Evolutionary conservation across 2,888 invertebrate species (phyloP).

Genomic region (Pristionchus mayeri): DNA sequence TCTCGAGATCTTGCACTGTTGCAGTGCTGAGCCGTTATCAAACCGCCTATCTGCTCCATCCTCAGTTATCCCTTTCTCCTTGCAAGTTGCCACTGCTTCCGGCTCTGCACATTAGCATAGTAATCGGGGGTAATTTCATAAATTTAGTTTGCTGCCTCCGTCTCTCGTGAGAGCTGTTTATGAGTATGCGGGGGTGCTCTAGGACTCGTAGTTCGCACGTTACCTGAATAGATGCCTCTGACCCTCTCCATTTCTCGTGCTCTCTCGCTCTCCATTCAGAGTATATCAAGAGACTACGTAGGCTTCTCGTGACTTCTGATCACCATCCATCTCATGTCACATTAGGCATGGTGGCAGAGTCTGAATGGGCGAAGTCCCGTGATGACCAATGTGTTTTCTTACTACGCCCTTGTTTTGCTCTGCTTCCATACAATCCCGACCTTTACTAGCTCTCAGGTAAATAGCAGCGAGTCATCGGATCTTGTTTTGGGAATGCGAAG

Average conservation of each 20-base stretch:
- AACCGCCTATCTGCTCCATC: not conserved
- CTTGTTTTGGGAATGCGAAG: too few species aligned
- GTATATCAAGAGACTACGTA: too few species aligned
- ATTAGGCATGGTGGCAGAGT: too few species aligned
- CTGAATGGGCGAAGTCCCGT: too few species aligned
- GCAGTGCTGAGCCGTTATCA: not conserved
- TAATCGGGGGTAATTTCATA: not conserved
- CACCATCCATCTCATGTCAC: too few species aligned
- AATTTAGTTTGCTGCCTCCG: not conserved
- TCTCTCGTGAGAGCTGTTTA: conserved; percentile 40
- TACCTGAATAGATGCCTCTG: not conserved
- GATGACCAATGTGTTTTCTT: too few species aligned
- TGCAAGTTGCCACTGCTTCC: not conserved
- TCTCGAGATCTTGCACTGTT: not conserved
- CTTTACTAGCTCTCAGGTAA: too few species aligned
- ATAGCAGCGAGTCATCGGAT: not conserved
- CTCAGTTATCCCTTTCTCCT: not conserved
- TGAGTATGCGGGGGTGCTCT: not conserved
- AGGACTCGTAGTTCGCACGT: too few species aligned
- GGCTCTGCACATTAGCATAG: conserved; percentile 1
- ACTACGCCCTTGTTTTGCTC: too few species aligned
- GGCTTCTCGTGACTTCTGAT: too few species aligned
- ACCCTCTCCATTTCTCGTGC: not conserved
- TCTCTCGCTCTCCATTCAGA: not conserved
- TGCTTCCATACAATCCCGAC: too few species aligned